Evolutionary conservation across 1,140 invertebrate species (phyloP).

Genomic region (Mycetomoellerius zeteki): DNA sequence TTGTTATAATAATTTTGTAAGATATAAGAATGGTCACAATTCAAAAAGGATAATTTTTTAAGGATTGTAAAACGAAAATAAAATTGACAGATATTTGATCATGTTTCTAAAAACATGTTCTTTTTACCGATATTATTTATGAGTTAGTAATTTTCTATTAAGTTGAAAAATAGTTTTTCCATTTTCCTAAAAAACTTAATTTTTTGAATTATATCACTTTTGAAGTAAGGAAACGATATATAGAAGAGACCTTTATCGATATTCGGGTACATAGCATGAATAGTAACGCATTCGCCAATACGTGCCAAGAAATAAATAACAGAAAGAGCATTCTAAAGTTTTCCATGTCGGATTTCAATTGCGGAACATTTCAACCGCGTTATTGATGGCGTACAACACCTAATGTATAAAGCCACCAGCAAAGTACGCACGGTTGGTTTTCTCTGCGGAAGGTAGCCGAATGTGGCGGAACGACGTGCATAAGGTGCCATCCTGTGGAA

Average conservation of each 20-base stretch:
- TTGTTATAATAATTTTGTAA: too few relatives aligned
- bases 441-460: constrained; percentile 25
- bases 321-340: not conserved
- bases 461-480: constrained; percentile 54
- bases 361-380: not conserved
- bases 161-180: too few relatives aligned
- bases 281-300: constrained; percentile 3
- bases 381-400: constrained; percentile 22
- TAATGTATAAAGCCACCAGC: constrained; percentile 61
- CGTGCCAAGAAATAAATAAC: constrained; percentile 23
- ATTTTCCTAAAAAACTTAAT: too few relatives aligned
- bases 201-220: too few relatives aligned
- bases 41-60: too few relatives aligned
- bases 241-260: not conserved
- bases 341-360: constrained; percentile 19
- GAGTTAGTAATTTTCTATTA: too few relatives aligned
- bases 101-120: too few relatives aligned
- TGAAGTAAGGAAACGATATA: not conserved
- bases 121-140: too few relatives aligned
- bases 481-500: constrained; percentile 69
- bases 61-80: too few relatives aligned
- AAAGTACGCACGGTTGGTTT: constrained; percentile 39
- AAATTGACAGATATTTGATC: too few relatives aligned
- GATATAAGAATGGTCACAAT: too few relatives aligned
- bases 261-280: not conserved